A percentile compares a stretch with the other conserved stretches of the same genome.
phyloP scores from a whole-genome alignment of 2,888 invertebrate genomes.

The Trichacis sp. region DNA sequence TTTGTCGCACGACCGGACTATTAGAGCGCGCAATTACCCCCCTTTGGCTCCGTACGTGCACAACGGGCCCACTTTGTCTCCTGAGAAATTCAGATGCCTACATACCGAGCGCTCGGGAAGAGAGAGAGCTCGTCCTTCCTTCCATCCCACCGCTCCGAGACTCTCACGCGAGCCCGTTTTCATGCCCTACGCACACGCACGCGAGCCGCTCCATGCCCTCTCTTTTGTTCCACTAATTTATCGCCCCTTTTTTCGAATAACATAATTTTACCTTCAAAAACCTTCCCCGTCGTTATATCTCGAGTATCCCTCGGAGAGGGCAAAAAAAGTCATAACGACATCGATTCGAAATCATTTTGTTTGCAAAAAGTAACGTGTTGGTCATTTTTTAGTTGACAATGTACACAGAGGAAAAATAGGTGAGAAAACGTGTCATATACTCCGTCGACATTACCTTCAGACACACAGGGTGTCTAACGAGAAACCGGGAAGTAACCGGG shows the following conservation, averaged over 20 bases:
- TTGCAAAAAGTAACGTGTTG: too few species aligned
- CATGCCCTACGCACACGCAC: slow-evolving; percentile 18
- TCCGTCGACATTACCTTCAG: too few species aligned
- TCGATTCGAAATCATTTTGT: too few species aligned
- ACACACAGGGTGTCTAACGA: too few species aligned
- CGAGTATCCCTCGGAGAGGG: too few species aligned
- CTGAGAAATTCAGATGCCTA: slow-evolving; percentile 46
- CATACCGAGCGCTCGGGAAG: slow-evolving; percentile 33
- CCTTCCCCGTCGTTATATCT: background rate
- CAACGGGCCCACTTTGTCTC: slow-evolving; percentile 46
- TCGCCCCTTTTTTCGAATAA: background rate
- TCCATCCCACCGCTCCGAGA: slow-evolving; percentile 36
- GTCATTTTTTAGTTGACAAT: too few species aligned
- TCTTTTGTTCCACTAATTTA: slow-evolving; percentile 6
- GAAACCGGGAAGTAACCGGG: too few species aligned
- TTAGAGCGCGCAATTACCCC: slow-evolving; percentile 55
- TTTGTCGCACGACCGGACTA: slow-evolving; percentile 58
- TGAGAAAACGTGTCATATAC: too few species aligned
- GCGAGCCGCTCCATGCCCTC: background rate
- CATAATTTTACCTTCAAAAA: background rate
- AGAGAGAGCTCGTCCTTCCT: too few species aligned
- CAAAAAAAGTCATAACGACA: too few species aligned
- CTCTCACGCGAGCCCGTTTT: slow-evolving; percentile 30
- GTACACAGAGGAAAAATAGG: too few species aligned
- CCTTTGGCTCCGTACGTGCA: slow-evolving; percentile 27